phyloP scores from a whole-genome alignment of 2,888 invertebrate species.

The Xanthorhoe spadicearia region DNA sequence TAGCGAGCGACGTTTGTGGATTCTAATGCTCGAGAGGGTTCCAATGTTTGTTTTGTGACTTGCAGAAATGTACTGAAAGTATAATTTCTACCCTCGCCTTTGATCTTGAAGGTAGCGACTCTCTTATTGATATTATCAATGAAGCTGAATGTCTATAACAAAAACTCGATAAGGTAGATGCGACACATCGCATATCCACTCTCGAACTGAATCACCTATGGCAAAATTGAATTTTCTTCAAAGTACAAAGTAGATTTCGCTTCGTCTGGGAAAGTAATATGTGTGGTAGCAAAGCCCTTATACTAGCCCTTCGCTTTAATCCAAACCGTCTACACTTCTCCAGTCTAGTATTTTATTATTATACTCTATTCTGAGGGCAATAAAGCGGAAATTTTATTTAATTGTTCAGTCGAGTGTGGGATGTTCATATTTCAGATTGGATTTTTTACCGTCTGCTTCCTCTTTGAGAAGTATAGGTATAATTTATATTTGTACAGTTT shows the following conservation, averaged over 20 bases:
- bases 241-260: conserved; percentile 24
- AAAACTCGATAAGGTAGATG: conserved; percentile 3
- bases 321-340: background rate
- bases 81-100: background rate
- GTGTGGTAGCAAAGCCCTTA: conserved; percentile 56
- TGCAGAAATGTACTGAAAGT: conserved; percentile 6
- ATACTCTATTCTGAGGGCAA: background rate
- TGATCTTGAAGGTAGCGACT: background rate
- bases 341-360: background rate
- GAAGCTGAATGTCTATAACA: background rate
- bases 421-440: conserved; percentile 8
- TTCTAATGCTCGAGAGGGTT: conserved; percentile 23
- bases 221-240: conserved; percentile 54
- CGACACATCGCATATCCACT: background rate
- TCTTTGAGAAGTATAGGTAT: background rate
- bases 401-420: conserved; percentile 5
- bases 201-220: conserved; percentile 30
- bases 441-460: conserved; percentile 11
- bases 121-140: conserved; percentile 1
- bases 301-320: conserved; percentile 35
- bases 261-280: conserved; percentile 53
- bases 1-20: conserved; percentile 34
- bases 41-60: conserved; percentile 18
- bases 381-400: conserved; percentile 6
- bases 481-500: background rate